Evolutionary conservation across 2,888 invertebrate species (phyloP).

Genomic region (Loripinus fragilis): DNA sequence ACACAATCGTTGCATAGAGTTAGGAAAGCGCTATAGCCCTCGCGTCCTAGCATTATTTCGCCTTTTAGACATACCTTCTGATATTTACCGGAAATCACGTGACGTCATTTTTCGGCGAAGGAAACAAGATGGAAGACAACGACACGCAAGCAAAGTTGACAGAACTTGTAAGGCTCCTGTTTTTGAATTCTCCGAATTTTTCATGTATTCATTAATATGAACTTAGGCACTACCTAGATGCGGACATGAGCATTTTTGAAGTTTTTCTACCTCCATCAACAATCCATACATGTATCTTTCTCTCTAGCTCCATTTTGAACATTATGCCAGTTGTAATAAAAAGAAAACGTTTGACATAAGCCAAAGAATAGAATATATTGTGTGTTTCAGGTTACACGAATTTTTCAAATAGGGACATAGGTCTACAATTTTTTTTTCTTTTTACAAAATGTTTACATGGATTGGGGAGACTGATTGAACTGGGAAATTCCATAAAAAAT

Average conservation of each 20-base stretch:
- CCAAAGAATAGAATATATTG: too few species aligned
- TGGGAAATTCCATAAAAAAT: too few species aligned
- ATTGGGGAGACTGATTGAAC: too few species aligned
- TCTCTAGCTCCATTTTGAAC: background rate
- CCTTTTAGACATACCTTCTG: too few species aligned
- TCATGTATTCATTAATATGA: background rate
- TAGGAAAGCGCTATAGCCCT: too few species aligned
- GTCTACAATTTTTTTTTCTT: too few species aligned
- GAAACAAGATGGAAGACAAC: constrained; percentile 45
- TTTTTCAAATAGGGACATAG: too few species aligned
- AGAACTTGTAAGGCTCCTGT: background rate
- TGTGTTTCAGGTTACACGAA: too few species aligned
- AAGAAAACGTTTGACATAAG: too few species aligned
- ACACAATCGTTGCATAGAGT: too few species aligned
- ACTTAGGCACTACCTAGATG: background rate
- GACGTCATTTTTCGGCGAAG: constrained; percentile 10
- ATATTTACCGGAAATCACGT: constrained; percentile 26
- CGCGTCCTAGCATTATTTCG: too few species aligned
- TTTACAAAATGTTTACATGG: too few species aligned
- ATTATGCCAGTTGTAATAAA: background rate
- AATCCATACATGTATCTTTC: background rate
- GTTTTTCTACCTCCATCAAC: background rate
- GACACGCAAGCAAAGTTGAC: constrained; percentile 45
- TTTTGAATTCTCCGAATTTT: background rate
- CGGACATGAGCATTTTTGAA: background rate